Evolutionary conservation across 2,797 vertebrate species (phyloP), one percentile per base, ranked within the genome.

Genomic region (Heteromormyrus szaboi): DNA sequence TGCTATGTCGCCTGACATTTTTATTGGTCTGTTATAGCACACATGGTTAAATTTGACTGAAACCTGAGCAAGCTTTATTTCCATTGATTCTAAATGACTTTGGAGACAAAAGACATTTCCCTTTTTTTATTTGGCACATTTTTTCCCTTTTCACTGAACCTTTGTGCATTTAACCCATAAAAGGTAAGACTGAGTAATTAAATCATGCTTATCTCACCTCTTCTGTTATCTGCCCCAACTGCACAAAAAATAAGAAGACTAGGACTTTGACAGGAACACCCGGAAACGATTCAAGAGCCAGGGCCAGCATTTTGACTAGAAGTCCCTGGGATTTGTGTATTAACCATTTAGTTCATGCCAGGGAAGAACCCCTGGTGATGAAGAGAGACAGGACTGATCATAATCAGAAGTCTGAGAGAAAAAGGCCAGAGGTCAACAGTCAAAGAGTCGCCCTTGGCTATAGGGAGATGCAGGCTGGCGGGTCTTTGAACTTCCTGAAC

Each of bases 111-210:
- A 41, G 48, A 37, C 84, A 54, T 84, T 84, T 53, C 11, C 41
- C 8, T 46, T n/a, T 62, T 25, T 62, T 25, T 62, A 62, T 81
- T 46, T 44, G 76, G 7, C 19, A 22, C 41, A n/a, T 76, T 76
- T 41, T 76, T 76, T 19, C 25, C 50, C 51, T 33, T 29, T 33
- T 19, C 25, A 29, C 22, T 41, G 33, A 76, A 37, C 68, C 68
- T 76, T 76, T 76, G 14, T 76, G 33, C 46, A 53, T 33, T n/a
- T 51, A 68, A 83, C n/a, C 51, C 48, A 19, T 48, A 76, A 62
- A 46, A 89, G 86, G 89, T 90, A 91, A 90, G 90, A 93, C 90
- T 89, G 88, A 92, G 91, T 29, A 95, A 94, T 94, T 94, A 93
- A 93, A 91, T 90, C 92, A 56, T 90, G 89, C 90, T 94, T 94